A percentile compares a stretch with the other conserved stretches of the same genome.
Evolutionary conservation across 2,113 vertebrate species (phyloP).

Genomic region (Heteronetta atricapilla): DNA sequence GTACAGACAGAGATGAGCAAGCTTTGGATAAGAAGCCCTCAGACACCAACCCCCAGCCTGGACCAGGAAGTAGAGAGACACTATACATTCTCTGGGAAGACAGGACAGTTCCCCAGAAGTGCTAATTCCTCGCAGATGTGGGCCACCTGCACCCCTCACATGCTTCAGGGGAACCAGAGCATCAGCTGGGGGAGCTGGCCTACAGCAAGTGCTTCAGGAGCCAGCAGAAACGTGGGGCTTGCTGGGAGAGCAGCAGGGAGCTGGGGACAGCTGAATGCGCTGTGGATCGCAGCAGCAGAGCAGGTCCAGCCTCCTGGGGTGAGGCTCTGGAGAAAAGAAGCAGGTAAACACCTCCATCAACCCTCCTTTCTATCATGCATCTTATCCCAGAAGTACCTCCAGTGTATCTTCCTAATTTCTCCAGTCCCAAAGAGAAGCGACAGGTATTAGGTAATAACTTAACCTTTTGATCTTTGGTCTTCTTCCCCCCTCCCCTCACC

Average conservation of each 20-base stretch:
- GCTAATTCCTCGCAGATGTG: not conserved
- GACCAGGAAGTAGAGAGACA: constrained; percentile 1
- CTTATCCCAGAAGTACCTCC: not conserved
- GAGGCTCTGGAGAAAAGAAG: constrained; percentile 49
- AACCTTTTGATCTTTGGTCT: not conserved
- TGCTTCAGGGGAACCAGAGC: constrained; percentile 57
- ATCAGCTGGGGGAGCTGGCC: constrained; percentile 33
- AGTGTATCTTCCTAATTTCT: not conserved
- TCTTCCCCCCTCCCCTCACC: not conserved
- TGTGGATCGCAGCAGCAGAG: constrained; percentile 1
- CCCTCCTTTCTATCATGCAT: not conserved
- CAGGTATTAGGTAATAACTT: not conserved
- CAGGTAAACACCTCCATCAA: constrained; percentile 39
- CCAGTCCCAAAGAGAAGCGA: not conserved
- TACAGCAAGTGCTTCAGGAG: not conserved
- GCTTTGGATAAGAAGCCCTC: not conserved
- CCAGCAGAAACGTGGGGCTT: constrained; percentile 44
- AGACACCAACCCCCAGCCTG: not conserved
- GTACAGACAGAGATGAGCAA: not conserved
- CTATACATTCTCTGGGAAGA: constrained; percentile 26
- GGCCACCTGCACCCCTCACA: constrained; percentile 23
- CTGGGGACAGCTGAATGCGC: constrained; percentile 6
- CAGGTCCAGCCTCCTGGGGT: constrained; percentile 17
- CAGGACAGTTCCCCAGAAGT: constrained; percentile 4
- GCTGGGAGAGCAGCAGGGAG: constrained; percentile 33